A percentile compares a stretch with the other conserved stretches of the same genome.
phyloP scores from a whole-genome alignment of 2,888 invertebrate genomes.

The Pyrgus malvae region DNA sequence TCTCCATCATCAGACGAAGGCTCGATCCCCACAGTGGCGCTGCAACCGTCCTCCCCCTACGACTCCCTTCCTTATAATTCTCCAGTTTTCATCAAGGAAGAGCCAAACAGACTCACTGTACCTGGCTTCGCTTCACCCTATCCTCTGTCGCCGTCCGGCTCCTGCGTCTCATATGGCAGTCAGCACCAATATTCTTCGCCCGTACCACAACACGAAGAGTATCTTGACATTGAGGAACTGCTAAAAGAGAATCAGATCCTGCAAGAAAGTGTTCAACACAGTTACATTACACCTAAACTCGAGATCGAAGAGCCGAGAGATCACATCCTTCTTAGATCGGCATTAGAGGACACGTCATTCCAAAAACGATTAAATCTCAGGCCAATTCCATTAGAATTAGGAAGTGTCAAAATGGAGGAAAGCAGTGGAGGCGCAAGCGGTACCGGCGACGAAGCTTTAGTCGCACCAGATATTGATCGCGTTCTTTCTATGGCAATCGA shows the following conservation, averaged over 20 bases:
- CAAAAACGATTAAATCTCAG: slow-evolving; percentile 91
- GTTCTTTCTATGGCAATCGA: slow-evolving; percentile 93
- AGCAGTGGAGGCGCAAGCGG: slow-evolving; percentile 74
- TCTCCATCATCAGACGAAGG: slow-evolving; percentile 80
- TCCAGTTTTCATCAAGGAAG: slow-evolving; percentile 75
- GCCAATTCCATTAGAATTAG: slow-evolving; percentile 87
- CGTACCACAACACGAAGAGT: slow-evolving; percentile 82
- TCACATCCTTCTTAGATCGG: slow-evolving; percentile 90
- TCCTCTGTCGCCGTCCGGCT: slow-evolving; percentile 82
- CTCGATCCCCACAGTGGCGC: slow-evolving; percentile 78
- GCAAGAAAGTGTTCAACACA: slow-evolving; percentile 71
- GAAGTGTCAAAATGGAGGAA: slow-evolving; percentile 85
- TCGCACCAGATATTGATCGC: slow-evolving; percentile 90
- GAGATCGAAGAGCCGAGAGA: slow-evolving; percentile 83
- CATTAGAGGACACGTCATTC: slow-evolving; percentile 91
- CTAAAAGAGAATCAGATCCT: slow-evolving; percentile 80
- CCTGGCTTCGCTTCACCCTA: slow-evolving; percentile 78
- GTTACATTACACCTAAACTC: slow-evolving; percentile 77
- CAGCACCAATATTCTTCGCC: slow-evolving; percentile 80
- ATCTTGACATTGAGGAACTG: slow-evolving; percentile 83
- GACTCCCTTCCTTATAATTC: slow-evolving; percentile 67
- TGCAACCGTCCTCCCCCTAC: slow-evolving; percentile 81
- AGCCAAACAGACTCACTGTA: slow-evolving; percentile 75
- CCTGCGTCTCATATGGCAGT: slow-evolving; percentile 78
- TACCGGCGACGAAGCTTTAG: slow-evolving; percentile 78